Percentiles rank a stretch among this genome's conserved stretches.
Evolutionary conservation across 1,140 invertebrate species (phyloP).

Genomic region (Sycophaga agraensis): DNA sequence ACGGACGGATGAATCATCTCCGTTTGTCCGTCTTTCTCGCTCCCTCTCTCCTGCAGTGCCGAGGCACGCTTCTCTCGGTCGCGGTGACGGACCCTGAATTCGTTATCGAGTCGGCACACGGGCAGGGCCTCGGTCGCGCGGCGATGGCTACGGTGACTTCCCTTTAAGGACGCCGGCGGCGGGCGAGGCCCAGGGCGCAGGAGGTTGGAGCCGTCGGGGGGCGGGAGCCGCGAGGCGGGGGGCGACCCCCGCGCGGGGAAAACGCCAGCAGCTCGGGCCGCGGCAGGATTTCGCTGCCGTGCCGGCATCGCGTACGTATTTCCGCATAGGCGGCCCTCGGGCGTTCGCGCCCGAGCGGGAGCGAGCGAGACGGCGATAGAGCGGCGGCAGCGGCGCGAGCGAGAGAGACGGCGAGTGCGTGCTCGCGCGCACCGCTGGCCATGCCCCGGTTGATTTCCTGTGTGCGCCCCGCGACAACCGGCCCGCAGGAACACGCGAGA

Average conservation of each 20-base stretch:
- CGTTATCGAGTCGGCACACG: not conserved
- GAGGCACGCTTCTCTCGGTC: not conserved
- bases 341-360: not conserved
- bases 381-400: not conserved
- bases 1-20: conserved; percentile 23
- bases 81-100: not conserved
- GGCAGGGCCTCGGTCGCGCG: too few relatives aligned
- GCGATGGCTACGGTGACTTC: too few relatives aligned
- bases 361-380: not conserved
- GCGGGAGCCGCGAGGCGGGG: not conserved
- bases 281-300: not conserved
- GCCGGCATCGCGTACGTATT: not conserved
- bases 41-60: not conserved
- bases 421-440: conserved; percentile 3
- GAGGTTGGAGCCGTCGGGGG: too few relatives aligned
- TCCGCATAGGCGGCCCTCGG: not conserved
- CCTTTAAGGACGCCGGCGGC: not conserved
- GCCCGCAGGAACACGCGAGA: not conserved
- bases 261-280: not conserved
- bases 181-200: too few relatives aligned
- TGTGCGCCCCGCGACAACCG: not conserved
- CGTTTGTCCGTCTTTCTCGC: conserved; percentile 4
- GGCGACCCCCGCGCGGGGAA: not conserved
- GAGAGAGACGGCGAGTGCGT: not conserved
- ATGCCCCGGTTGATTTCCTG: conserved; percentile 20